Evolutionary conservation across 2,888 invertebrate genomes (phyloP), one percentile per base, ranked within the genome.

Genomic region (Platerodrilus igneus): DNA sequence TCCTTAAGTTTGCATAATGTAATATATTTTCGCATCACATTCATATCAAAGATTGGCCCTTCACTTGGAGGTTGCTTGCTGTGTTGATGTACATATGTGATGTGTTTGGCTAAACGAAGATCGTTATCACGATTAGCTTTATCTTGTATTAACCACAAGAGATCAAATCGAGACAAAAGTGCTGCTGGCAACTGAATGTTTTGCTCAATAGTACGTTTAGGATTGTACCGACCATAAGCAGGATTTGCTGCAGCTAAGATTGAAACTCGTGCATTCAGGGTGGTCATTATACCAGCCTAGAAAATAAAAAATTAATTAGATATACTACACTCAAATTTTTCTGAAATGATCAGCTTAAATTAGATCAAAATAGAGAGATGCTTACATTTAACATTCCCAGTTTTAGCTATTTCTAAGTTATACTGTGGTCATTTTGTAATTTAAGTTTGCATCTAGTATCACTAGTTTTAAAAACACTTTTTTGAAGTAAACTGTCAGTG

Each of bases 201-300:
- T 68, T 97, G 95, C 64, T 97, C 96, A 45, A 99, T 81, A 8
- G 91, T 82, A 36, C 91, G 79, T 63, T 91, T 90, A 0, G 94
- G 89, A 72, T 99, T 97, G 75, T 99, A 99, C 41, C 96, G 83
- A 4, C 99, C 99, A 67, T 88, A 99, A 1, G 96, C 95, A 1
- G 99, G 99, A 78, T 99, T 99, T 1, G 99, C 99, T 3, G 99
- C 99, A 13, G 99, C 99, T 50, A 99, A 73, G 62, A 99, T 97
- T 1, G 97, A 90, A 35, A 93, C 95, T 48, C 99, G 79, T 0
- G 99, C 99, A 72, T 99, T 99, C 48, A 99, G 72, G 34, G 92
- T 89, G 1, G 97, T 96, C 89, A 97, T 91, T 58, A 99, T 99
- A 41, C 99, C 99, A 18, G 96, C 97, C 85, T 86, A 63, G 5